A percentile compares a stretch with the other conserved stretches of the same genome.
Evolutionary conservation across 2,888 invertebrate species (phyloP).

Genomic region (Zygaena filipendulae): DNA sequence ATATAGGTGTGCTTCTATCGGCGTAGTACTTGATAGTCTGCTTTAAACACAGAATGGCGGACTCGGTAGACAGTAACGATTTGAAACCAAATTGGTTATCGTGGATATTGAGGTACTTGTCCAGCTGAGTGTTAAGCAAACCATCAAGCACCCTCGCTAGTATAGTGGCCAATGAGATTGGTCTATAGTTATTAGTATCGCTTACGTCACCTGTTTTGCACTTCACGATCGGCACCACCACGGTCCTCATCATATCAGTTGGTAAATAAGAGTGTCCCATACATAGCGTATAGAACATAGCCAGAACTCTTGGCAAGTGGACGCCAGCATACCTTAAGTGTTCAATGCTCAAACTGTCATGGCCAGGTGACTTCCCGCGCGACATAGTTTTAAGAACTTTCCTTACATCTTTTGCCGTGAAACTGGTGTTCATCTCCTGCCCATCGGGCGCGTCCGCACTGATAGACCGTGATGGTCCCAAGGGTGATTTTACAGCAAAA

Average conservation of each 20-base stretch:
- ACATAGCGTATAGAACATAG: no score
- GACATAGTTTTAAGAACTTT: slow-evolving; percentile 4
- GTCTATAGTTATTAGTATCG: no score
- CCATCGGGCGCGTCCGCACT: no score
- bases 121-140: slow-evolving; percentile 13
- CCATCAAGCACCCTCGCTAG: slow-evolving; percentile 15
- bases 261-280: slow-evolving; percentile 6
- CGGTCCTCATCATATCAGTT: slow-evolving; percentile 3
- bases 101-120: no score
- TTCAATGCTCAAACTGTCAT: slow-evolving; percentile 12
- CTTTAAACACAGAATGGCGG: slow-evolving; percentile 11
- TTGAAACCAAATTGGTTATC: no score
- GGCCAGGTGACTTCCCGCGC: no score
- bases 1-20: no score
- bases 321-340: no score
- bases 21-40: slow-evolving; percentile 7
- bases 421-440: background rate
- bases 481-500: no score
- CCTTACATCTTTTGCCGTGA: slow-evolving; percentile 5
- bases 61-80: slow-evolving; percentile 13
- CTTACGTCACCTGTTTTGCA: no score
- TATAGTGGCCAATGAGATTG: slow-evolving; percentile 8
- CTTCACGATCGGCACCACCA: slow-evolving; percentile 8
- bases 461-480: no score
- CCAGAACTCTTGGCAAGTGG: no score